Percentiles rank a stretch among this genome's conserved stretches.
These are phyloP conservation scores for Conistra vaccinii DNA, from an alignment of 2,888 invertebrate species.

Conservation along the genomic window DNA sequence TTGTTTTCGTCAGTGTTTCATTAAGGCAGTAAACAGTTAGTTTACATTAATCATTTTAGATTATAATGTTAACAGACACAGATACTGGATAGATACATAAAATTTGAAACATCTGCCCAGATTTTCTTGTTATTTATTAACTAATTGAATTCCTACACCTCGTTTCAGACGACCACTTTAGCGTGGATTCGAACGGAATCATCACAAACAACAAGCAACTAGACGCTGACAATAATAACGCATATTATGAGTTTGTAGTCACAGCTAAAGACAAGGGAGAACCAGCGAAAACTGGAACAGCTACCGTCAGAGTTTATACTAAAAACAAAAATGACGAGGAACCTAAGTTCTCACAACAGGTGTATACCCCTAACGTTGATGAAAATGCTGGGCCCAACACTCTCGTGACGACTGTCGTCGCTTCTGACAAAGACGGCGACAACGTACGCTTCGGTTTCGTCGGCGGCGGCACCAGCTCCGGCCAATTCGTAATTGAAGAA, in stretches of 20 bases:
- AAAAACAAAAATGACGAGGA: slow-evolving; percentile 99
- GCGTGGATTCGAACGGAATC: slow-evolving; percentile 97
- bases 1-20: slow-evolving; percentile 28
- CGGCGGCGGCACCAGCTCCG: slow-evolving; percentile 96
- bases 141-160: slow-evolving; percentile 5
- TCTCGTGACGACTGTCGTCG: slow-evolving; percentile 98
- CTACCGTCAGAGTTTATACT: slow-evolving; percentile 98
- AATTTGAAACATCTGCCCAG: neutral
- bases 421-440: slow-evolving; percentile 99
- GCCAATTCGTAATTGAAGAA: slow-evolving; percentile 98
- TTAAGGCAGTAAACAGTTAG: slow-evolving; percentile 2
- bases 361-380: slow-evolving; percentile 98
- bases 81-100: neutral
- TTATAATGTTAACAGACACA: neutral
- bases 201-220: slow-evolving; percentile 98
- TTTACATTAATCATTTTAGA: slow-evolving; percentile 9
- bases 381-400: slow-evolving; percentile 99
- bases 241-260: slow-evolving; percentile 98
- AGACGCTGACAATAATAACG: slow-evolving; percentile 99
- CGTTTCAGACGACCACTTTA: slow-evolving; percentile 97
- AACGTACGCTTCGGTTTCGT: slow-evolving; percentile 98
- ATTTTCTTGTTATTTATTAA: slow-evolving; percentile 3
- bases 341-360: slow-evolving; percentile 98
- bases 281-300: slow-evolving; percentile 97
- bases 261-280: slow-evolving; percentile 98